Conservation (phyloP, 2,797 vertebrate genomes). For the Alcedo atthis region DNA sequence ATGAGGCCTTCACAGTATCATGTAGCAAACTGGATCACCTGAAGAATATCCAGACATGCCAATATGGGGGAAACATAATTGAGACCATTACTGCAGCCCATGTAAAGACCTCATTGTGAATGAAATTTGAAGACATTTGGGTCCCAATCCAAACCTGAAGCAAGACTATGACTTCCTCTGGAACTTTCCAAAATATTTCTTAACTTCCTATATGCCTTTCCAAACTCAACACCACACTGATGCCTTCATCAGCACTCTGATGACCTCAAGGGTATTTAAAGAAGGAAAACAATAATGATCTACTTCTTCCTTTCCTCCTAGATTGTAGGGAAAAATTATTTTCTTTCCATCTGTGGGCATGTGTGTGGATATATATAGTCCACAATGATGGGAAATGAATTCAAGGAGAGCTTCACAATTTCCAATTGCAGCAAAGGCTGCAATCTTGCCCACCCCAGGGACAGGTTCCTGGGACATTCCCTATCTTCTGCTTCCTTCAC, state of each 20-base stretch:
- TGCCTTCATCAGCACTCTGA: constrained; percentile 42
- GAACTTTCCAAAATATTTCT: constrained; percentile 44
- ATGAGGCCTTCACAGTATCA: background rate
- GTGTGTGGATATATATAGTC: constrained; percentile 20
- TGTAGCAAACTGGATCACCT: background rate
- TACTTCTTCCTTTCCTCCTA: constrained; percentile 47
- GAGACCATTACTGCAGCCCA: constrained; percentile 4
- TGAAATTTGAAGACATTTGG: constrained; percentile 41
- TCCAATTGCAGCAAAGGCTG: background rate
- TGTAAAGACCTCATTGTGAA: background rate
- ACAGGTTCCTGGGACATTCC: background rate
- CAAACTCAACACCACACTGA: constrained; percentile 41
- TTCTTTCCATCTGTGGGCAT: background rate
- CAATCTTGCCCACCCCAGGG: background rate
- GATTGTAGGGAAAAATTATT: background rate
- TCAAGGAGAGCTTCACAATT: background rate
- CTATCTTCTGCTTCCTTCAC: background rate
- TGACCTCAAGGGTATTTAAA: constrained; percentile 38
- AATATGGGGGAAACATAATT: constrained; percentile 5
- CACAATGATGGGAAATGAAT: constrained; percentile 23
- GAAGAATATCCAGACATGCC: background rate
- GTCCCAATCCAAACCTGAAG: constrained; percentile 42
- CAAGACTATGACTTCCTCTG: constrained; percentile 16
- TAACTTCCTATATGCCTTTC: constrained; percentile 21
- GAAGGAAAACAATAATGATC: constrained; percentile 28